Evolutionary conservation across 2,888 invertebrate species (phyloP), one percentile per base, ranked within the genome.

Genomic region (Pammene fasciana): DNA sequence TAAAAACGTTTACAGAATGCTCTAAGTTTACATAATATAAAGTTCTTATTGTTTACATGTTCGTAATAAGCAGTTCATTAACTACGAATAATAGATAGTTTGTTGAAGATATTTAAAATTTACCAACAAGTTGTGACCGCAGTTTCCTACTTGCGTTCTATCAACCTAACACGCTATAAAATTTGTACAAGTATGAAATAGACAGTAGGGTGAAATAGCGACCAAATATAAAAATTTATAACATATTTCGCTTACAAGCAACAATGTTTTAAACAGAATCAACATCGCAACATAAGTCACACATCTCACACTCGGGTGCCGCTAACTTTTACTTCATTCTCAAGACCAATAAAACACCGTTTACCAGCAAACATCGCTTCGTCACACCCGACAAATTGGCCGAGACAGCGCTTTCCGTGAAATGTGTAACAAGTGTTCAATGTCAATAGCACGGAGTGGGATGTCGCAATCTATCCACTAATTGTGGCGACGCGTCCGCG

Each of bases 341-440:
- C 18, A 56, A 59, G 50, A 11, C 45, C 54, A 61, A 60, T 64
- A 56, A 68, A 56, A 56, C 36, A 50, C 48, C 55, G 48, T 52
- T 64, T 60, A n/a, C 36, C 60, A 68, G 62, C 55, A 54, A 68
- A 64, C 59, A 52, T 46, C 46, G 10, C 67, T 11, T 52, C 52
- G 60, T 56, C 62, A 66, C 46, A 56, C 48, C 56, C 59, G 59
- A 54, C 72, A 73, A 73, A 75, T 76, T 72, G 73, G 71, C 72
- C 65, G 68, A 67, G 70, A 76, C 79, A 61, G 59, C 61, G 46
- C 60, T 83, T 90, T 91, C 90, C 83, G 82, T 89, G 90, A 90
- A 91, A 87, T 88, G 85, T 86, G 89, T 87, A 86, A 85, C 86
- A 82, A 84, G 84, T 82, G 89, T 87, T 91, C 90, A 92, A 90